Evolutionary conservation across 1,140 invertebrate genomes (phyloP), one percentile per base, ranked within the genome.

Genomic region (Caenorhabditis latens): DNA sequence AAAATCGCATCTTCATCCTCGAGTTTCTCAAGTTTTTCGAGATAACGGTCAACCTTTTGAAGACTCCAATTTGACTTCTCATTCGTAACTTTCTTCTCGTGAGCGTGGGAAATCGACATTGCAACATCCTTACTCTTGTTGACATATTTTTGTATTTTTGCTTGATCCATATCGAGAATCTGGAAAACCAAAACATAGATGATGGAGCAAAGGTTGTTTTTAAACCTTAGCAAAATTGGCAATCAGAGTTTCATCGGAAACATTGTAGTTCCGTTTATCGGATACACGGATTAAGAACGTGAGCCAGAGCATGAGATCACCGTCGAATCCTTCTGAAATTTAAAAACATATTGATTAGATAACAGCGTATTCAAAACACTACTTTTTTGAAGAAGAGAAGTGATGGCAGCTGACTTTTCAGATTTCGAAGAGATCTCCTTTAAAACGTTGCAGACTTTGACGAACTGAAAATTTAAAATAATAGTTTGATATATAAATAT

Each of bases 11-110:
- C 82, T 4, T 87, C 84, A 8, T 43, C 32, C 14, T 50, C 67
- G 0, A 83, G n/a, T 19, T 79, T 57, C 43, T 63, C 16, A 14
- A 88, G 75, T 53, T 88, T 88, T 9, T 57, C 57, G 21, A 88
- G 83, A 46, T 65, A 88, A 16, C 87, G 87, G 32, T 88, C 83
- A n/a, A 88, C 84, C 40, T 88, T 88, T 55, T 84, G 83, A 40
- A 88, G 53, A 63, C 87, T 88, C 87, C 87, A 88, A 16, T 88
- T 75, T 24, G 67, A 53, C 32, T 84, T 84, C 4, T 57, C 46
- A 11, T 63, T 43, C 16, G 63, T 53, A 6, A 57, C 55, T n/a
- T 85, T 83, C 21, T 84, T 63, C 24, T 85, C 75, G 50, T 87
- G 84, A 11, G 67, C 75, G 32, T 88, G 43, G 4, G 61, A 14